Conservation (phyloP, 1,140 invertebrate genomes). For the Trachelipus rathkii region DNA sequence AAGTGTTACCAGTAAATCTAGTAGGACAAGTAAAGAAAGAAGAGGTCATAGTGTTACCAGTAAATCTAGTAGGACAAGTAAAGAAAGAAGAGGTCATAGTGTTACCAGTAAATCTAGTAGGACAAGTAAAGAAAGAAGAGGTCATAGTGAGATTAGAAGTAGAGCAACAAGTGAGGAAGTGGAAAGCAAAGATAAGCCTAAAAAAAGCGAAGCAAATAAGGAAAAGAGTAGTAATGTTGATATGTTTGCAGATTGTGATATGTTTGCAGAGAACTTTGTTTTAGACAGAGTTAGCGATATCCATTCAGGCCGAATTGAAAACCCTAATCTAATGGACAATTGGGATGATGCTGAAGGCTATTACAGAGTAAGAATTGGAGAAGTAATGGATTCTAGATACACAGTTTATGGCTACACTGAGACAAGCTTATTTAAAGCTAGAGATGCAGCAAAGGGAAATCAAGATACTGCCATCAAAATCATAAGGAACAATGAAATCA, state of each 20-base stretch:
- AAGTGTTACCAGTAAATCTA: slow-evolving; percentile 51
- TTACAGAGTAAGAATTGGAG: slow-evolving; percentile 92
- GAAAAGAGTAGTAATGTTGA: slow-evolving; percentile 30
- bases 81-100: slow-evolving; percentile 30
- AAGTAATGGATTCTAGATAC: slow-evolving; percentile 73
- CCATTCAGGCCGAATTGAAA: slow-evolving; percentile 59
- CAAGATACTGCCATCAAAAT: slow-evolving; percentile 98
- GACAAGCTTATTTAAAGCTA: slow-evolving; percentile 91
- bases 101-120: slow-evolving; percentile 51
- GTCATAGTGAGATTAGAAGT: slow-evolving; percentile 49
- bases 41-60: background rate
- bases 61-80: background rate
- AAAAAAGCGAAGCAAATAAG: slow-evolving; percentile 46
- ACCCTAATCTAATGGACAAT: slow-evolving; percentile 91
- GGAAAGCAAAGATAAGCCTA: slow-evolving; percentile 48
- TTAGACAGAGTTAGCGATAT: slow-evolving; percentile 39
- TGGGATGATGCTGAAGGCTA: slow-evolving; percentile 99
- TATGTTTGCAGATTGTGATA: slow-evolving; percentile 38
- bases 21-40: slow-evolving; percentile 16
- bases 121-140: slow-evolving; percentile 32
- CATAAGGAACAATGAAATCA: slow-evolving; percentile 98
- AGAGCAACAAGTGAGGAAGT: slow-evolving; percentile 45
- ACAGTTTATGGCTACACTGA: slow-evolving; percentile 94
- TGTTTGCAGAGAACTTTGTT: slow-evolving; percentile 44
- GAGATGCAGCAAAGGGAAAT: slow-evolving; percentile 58